phyloP scores from a whole-genome alignment of 2,888 invertebrate species.

The Apamea crenata region DNA sequence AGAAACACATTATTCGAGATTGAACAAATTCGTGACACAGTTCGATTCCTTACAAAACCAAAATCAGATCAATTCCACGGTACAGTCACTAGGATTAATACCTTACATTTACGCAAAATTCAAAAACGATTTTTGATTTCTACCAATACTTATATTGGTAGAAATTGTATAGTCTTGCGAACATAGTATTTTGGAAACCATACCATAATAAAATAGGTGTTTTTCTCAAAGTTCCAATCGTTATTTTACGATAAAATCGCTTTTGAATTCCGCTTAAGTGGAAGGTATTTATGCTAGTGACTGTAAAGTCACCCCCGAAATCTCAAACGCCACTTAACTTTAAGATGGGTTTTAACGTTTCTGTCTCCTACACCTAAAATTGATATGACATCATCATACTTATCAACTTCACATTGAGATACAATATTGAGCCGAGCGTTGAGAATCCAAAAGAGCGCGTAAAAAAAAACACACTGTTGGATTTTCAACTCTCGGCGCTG shows the following conservation, averaged over 20 bases:
- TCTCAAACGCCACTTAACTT: constrained; percentile 1
- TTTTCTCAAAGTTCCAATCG: background rate
- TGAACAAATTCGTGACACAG: background rate
- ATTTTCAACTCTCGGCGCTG: background rate
- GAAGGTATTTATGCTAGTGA: background rate
- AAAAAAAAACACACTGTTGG: background rate
- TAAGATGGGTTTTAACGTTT: background rate
- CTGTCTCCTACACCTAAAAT: background rate
- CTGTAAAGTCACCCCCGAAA: background rate
- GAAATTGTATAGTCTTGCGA: background rate
- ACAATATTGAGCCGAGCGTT: background rate
- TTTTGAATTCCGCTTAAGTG: background rate
- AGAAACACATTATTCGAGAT: constrained; percentile 5
- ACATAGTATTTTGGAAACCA: background rate
- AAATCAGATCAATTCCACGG: constrained; percentile 25
- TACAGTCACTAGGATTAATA: background rate
- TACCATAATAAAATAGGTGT: background rate
- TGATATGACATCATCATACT: background rate
- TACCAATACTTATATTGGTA: background rate
- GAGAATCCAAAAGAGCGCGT: background rate
- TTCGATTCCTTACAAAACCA: constrained; percentile 1
- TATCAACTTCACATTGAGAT: background rate
- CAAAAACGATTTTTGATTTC: background rate
- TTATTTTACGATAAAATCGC: background rate
- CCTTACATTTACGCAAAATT: background rate